Evolutionary conservation across 2,797 vertebrate species (phyloP).

Genomic region (Chloroceryle inda): DNA sequence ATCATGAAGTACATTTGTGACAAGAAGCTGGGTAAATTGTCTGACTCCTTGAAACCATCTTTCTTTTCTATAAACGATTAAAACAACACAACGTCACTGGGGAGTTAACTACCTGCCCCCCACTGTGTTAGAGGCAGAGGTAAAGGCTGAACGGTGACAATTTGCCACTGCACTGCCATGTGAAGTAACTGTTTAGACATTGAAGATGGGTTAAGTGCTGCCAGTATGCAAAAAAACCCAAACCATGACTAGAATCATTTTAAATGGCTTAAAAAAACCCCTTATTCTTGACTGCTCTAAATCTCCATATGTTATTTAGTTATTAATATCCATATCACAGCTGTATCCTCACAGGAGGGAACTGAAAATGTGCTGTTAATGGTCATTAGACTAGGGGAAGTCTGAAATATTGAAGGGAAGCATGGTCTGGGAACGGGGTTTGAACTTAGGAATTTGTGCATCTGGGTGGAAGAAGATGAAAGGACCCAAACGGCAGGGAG

Average conservation of each 20-base stretch:
- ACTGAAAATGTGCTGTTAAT: neutral
- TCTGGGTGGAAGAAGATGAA: neutral
- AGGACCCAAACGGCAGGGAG: neutral
- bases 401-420: neutral
- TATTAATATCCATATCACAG: constrained; percentile 23
- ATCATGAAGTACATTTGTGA: constrained; percentile 22
- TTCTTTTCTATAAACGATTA: constrained; percentile 22
- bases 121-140: neutral
- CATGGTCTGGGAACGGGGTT: neutral
- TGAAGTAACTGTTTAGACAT: neutral
- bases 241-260: neutral
- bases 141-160: constrained; percentile 8
- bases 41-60: constrained; percentile 20
- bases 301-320: neutral
- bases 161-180: neutral
- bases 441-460: neutral
- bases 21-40: constrained; percentile 13
- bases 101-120: constrained; percentile 13
- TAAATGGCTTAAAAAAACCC: neutral
- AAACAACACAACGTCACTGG: neutral
- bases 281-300: neutral
- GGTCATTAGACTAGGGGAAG: neutral
- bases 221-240: neutral
- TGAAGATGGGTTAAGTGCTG: constrained; percentile 18
- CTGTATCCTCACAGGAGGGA: constrained; percentile 11